Evolutionary conservation across 30 jellyfish, hydroid and myxozoan species (phyloP), one percentile per base, ranked within the genome.

Genomic region (Chrysaora quinquecirrha): DNA sequence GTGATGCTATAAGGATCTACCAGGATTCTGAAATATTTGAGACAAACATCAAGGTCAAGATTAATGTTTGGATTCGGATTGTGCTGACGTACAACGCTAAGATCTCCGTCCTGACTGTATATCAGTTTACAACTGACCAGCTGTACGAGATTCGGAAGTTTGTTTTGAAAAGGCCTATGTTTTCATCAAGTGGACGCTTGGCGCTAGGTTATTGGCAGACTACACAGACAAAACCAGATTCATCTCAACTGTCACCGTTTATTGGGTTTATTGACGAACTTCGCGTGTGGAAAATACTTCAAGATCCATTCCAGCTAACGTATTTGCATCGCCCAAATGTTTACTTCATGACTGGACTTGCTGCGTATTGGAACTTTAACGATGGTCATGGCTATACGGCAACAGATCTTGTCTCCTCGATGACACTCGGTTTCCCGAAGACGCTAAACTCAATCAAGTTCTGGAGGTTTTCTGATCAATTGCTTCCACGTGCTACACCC

Each of bases 141-240:
- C 14, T 16, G 30, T 84, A 64, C 31, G 95, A 72, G 56, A 68
- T 84, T 52, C 28, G 65, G 56, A 58, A 34, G 34, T 18, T 64
- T 46, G 16, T 84, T 21, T 30, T 84, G 83, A 62, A 84, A 43
- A 75, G 24, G 83, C 95, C 85, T 58, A 78, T 60, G 28, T 64
- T 84, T 30, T 78, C 43, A 9, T 1, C 76, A 16, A 64, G 19
- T 43, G 95, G 95, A 29, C 78, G 64, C 21, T 43, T 84, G 34
- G 6, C 65, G 56, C 58, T 84, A 3, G 95, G 95, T 16, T 84
- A 71, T 71, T 84, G 95, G 87, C 95, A 84, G 24, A 63, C 86
- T 14, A 74, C 81, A n/a, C 29, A 30, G 16, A 25, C 54, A 56
- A 27, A 21, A 25, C 87, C 95, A 20, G 68, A 48, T 23, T 48